Evolutionary conservation across 1,140 invertebrate genomes (phyloP).

Genomic region (Anoplolepis gracilipes): DNA sequence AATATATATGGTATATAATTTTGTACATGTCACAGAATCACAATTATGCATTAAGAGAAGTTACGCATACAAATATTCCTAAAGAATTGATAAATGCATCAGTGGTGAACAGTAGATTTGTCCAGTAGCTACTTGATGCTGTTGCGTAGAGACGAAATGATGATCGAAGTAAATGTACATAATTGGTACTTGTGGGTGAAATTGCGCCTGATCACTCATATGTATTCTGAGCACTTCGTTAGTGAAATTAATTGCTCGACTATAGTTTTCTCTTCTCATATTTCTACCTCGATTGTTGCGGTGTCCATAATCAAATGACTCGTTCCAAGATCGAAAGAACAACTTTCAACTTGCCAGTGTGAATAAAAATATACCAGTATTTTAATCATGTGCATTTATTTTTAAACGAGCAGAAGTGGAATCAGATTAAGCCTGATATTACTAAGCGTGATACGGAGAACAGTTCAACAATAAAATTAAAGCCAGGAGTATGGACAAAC

Average conservation of each 20-base stretch:
- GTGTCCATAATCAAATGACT: too few species aligned
- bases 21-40: too few species aligned
- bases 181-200: constrained; percentile 68
- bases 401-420: too few species aligned
- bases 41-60: constrained; percentile 67
- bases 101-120: constrained; percentile 72
- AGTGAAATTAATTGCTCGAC: constrained; percentile 73
- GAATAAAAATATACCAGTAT: too few species aligned
- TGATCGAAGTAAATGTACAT: constrained; percentile 69
- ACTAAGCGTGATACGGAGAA: too few species aligned
- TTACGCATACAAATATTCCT: constrained; percentile 93
- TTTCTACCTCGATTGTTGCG: constrained; percentile 73
- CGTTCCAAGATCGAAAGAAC: too few species aligned
- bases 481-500: too few species aligned
- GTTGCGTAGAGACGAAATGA: constrained; percentile 69
- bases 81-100: constrained; percentile 84
- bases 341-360: too few species aligned
- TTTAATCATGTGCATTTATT: too few species aligned
- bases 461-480: too few species aligned
- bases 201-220: constrained; percentile 73
- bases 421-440: too few species aligned
- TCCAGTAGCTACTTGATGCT: constrained; percentile 72
- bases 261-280: constrained; percentile 74
- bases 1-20: too few species aligned
- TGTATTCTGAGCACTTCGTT: constrained; percentile 78